phyloP scores from a whole-genome alignment of 2,888 invertebrate genomes.

The Spatulosminthurus flaviceps region DNA sequence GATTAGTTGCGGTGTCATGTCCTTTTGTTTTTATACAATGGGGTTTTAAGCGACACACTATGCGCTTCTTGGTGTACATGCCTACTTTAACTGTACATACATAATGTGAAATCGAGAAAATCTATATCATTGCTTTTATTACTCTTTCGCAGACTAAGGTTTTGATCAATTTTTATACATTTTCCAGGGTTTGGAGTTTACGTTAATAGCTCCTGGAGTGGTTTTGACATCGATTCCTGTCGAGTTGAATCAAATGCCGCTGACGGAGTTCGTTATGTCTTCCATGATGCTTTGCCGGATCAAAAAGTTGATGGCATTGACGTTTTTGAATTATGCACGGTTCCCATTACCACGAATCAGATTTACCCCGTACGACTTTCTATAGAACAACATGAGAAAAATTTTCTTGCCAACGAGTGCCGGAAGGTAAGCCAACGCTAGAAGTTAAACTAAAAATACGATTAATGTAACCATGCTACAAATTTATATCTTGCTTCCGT shows the following conservation, averaged over 20 bases:
- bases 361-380: conserved; percentile 86
- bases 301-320: conserved; percentile 79
- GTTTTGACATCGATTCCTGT: conserved; percentile 80
- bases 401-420: conserved; percentile 77
- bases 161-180: too few species aligned
- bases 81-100: too few species aligned
- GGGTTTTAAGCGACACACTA: not conserved
- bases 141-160: too few species aligned
- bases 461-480: too few species aligned
- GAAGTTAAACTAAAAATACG: not conserved
- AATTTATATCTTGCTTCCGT: too few species aligned
- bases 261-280: conserved; percentile 88
- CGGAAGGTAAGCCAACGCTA: conserved; percentile 70
- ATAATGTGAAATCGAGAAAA: too few species aligned
- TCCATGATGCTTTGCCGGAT: conserved; percentile 78
- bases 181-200: conserved; percentile 84
- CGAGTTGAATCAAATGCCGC: conserved; percentile 84
- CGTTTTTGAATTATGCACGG: conserved; percentile 84
- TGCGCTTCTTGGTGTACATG: too few species aligned
- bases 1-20: not conserved
- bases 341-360: conserved; percentile 84
- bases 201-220: conserved; percentile 87
- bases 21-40: too few species aligned
- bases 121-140: too few species aligned
- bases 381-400: conserved; percentile 80